Conservation (phyloP, 2,113 vertebrate species). For the Ancistrus triradiatus region DNA sequence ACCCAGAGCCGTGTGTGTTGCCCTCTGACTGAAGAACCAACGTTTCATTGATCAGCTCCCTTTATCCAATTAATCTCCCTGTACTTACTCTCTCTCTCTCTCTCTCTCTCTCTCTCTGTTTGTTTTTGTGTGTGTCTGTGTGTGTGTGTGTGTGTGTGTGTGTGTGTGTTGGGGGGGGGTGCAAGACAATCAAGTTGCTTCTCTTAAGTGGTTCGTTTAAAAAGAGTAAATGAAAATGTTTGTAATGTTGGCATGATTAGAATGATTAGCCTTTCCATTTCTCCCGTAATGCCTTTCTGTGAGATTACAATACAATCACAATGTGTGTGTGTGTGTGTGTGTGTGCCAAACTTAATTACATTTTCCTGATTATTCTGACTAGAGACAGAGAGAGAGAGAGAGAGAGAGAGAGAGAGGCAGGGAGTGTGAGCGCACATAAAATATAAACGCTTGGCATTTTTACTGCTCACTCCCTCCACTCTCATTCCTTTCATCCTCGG, state of each 20-base stretch:
- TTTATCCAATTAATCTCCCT: not conserved
- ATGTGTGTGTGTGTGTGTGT: conserved; percentile 6
- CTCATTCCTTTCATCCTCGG: not conserved
- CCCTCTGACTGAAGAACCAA: not conserved
- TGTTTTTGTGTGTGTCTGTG: not conserved
- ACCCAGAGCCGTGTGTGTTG: not conserved
- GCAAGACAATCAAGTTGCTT: too few species aligned
- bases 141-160: not conserved
- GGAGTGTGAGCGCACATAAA: not conserved
- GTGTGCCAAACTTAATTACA: not conserved
- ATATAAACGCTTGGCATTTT: too few species aligned
- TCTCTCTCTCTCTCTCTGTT: too few species aligned
- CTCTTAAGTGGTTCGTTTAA: not conserved
- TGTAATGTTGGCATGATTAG: conserved; percentile 3
- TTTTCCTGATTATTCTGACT: not conserved
- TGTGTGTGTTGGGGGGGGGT: not conserved
- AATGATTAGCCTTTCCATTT: not conserved
- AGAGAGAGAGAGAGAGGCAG: not conserved
- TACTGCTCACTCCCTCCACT: not conserved
- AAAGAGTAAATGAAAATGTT: not conserved
- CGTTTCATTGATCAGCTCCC: not conserved
- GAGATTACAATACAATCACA: not conserved
- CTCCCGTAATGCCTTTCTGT: conserved; percentile 2
- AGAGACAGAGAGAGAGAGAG: not conserved
- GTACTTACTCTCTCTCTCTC: not conserved